Evolutionary conservation across 2,113 vertebrate species (phyloP).

Genomic region (Pantherophis guttatus): DNA sequence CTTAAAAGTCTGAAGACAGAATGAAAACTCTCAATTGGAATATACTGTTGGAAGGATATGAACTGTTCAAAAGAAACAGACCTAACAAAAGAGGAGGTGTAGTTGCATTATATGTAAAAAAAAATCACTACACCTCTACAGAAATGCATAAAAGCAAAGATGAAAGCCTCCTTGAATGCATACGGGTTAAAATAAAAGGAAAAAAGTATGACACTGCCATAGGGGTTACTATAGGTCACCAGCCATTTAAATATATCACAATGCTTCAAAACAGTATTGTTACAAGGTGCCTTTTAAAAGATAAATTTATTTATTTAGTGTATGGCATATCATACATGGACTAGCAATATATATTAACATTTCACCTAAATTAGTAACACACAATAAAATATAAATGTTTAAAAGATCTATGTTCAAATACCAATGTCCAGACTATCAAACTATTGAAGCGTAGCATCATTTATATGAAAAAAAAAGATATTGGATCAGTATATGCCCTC

Average conservation of each 20-base stretch:
- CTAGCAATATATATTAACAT: background rate
- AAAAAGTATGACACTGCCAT: background rate
- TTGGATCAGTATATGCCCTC: background rate
- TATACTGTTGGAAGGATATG: background rate
- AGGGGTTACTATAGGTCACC: background rate
- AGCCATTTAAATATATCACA: background rate
- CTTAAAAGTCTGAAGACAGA: background rate
- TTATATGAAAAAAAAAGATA: too few species aligned
- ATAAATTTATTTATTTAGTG: too few species aligned
- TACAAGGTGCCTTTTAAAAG: background rate
- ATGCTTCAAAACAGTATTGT: background rate
- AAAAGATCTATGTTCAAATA: background rate
- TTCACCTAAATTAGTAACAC: too few species aligned
- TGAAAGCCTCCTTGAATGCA: background rate
- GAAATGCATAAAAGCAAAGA: background rate
- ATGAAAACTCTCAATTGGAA: background rate
- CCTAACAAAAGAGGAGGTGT: background rate
- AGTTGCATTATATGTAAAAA: background rate
- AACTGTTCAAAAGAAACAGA: background rate
- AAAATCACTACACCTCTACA: background rate
- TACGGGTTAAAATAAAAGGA: background rate
- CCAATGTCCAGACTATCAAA: background rate
- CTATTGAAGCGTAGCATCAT: background rate
- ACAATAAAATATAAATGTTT: background rate
- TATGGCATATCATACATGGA: too few species aligned